These are phyloP conservation scores for Echeneis naucrates DNA, from an alignment of 2,797 vertebrate species.

Conservation along the genomic window DNA sequence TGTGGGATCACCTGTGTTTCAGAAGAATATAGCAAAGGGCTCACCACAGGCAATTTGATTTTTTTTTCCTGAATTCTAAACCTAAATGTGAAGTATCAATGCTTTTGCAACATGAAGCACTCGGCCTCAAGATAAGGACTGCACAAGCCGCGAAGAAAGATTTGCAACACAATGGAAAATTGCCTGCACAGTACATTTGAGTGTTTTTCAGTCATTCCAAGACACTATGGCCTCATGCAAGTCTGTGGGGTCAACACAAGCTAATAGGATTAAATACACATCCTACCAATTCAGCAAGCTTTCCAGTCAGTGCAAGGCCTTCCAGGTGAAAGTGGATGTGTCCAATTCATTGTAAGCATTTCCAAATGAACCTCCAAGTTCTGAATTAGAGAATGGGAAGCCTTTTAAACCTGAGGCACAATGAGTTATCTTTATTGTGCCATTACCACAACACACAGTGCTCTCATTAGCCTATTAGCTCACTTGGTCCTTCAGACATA, in stretches of 20 bases:
- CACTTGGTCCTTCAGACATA: constrained; percentile 64
- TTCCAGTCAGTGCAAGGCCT: constrained; percentile 21
- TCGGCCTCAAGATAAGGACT: constrained; percentile 17
- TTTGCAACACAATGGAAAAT: constrained; percentile 33
- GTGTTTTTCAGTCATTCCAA: constrained; percentile 38
- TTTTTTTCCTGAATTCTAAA: background rate
- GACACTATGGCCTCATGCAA: constrained; percentile 17
- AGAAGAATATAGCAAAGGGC: background rate
- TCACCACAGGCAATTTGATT: background rate
- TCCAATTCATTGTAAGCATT: constrained; percentile 15
- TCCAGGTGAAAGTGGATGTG: constrained; percentile 32
- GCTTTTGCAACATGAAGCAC: constrained; percentile 7
- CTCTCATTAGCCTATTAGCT: constrained; percentile 63
- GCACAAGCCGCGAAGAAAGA: constrained; percentile 22
- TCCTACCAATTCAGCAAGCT: constrained; percentile 28
- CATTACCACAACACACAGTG: constrained; percentile 46
- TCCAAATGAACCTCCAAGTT: constrained; percentile 45
- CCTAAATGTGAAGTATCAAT: background rate
- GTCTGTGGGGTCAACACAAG: constrained; percentile 28
- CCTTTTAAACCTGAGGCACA: constrained; percentile 16
- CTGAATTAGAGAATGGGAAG: constrained; percentile 29
- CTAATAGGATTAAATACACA: constrained; percentile 26
- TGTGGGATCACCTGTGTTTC: background rate
- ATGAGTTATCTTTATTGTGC: constrained; percentile 37
- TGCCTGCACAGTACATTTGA: background rate